Evolutionary conservation across 2,888 invertebrate genomes (phyloP), one percentile per base, ranked within the genome.

Genomic region (Bedellia somnulentella): DNA sequence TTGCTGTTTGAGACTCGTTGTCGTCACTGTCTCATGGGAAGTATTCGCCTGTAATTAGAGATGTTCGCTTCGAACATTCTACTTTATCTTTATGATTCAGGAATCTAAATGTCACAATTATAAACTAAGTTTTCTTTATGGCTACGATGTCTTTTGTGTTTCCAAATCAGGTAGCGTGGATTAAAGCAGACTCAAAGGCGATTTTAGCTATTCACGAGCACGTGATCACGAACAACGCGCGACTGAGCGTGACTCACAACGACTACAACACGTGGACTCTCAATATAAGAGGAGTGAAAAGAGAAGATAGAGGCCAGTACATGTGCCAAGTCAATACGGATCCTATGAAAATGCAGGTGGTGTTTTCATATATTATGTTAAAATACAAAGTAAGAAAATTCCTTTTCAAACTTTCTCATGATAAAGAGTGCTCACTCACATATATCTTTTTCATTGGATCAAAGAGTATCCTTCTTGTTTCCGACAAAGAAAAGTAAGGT

Each of bases 281-380:
- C 45, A 89, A 87, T 66, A 90, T 94, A 57, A 82, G 87, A 44
- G 85, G 86, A 44, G 93, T 91, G 44, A 85, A 86, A 57, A 80
- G 89, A 47, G 89, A 90, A 58, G 93, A 94, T 71, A 78, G 90
- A 37, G 93, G 93, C 47, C 86, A 87, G 61, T 93, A 93, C 63
- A 93, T 93, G 93, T 93, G 92, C 78, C 93, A 94, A 81, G 91
- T 94, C 52, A 93, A 93, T 70, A 93, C 93, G 35, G 89, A 92
- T 67, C 93, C 92, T 27, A 91, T 92, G 91, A 91, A 91, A 79
- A 92, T 91, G 83, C 92, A 92, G 86, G 92, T 90, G 76, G 71
- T 62, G 49, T 33, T 16, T 30, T 13, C 2, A 3, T 9, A 18
- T 18, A 18, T 9, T 6, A 18, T 6, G 9, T 18, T 6, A 6